These are phyloP conservation scores for Virgularia gustaviana DNA, from an alignment of 92 coral and sea anemone genomes.

Conservation along the genomic window DNA sequence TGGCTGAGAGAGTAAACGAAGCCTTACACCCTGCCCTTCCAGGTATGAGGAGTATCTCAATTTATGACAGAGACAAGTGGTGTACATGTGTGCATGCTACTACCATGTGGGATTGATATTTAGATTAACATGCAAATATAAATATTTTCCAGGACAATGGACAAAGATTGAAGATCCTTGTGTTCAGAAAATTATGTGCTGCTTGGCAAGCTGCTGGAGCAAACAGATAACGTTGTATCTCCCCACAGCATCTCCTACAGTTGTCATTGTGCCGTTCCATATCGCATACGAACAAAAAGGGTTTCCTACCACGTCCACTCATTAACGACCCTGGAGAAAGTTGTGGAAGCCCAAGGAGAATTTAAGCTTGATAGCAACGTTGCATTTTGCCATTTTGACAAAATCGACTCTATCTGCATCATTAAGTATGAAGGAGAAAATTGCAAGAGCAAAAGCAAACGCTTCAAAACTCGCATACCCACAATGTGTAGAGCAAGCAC, in stretches of 20 bases:
- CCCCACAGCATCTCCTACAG: not conserved
- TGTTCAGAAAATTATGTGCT: not conserved
- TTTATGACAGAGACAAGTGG: not conserved
- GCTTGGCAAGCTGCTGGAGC: not conserved
- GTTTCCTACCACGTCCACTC: not conserved
- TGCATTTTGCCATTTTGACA: not conserved
- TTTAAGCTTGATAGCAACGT: not conserved
- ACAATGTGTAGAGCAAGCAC: not conserved
- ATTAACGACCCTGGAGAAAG: not conserved
- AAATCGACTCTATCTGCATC: not conserved
- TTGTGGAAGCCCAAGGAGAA: not conserved
- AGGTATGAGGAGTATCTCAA: not conserved
- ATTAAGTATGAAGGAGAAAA: not conserved
- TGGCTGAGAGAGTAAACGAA: not conserved
- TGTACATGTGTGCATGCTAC: not conserved
- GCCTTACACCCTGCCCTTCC: not conserved
- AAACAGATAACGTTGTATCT: not conserved
- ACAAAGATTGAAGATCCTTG: constrained; percentile 1
- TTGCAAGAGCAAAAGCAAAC: constrained; percentile 5
- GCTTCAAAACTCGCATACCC: not conserved
- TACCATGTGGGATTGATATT: not conserved
- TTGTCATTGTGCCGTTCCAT: not conserved
- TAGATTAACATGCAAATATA: not conserved
- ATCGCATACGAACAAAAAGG: not conserved
- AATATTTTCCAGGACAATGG: constrained; percentile 1